Conservation (phyloP, 1,140 invertebrate genomes). For the Aporrectodea caliginosa region DNA sequence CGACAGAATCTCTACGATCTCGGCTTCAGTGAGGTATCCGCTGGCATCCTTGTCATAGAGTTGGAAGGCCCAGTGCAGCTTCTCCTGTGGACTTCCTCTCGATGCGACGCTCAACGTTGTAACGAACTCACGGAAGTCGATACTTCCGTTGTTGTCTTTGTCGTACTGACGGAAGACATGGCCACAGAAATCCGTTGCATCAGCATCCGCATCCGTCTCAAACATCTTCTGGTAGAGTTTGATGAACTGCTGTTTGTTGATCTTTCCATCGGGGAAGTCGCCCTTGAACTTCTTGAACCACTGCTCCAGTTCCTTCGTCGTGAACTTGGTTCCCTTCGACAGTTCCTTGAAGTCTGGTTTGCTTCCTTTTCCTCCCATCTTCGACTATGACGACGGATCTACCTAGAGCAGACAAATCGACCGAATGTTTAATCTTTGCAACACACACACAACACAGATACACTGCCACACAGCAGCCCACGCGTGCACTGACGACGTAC, state of each 20-base stretch:
- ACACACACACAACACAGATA: neutral
- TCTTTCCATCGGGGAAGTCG: conserved; percentile 24
- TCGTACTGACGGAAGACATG: conserved; percentile 98
- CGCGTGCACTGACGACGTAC: neutral
- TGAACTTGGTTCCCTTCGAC: conserved; percentile 28
- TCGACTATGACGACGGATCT: neutral
- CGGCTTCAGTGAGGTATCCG: conserved; percentile 71
- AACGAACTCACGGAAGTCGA: conserved; percentile 95
- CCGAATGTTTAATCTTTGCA: neutral
- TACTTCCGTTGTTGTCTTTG: conserved; percentile 92
- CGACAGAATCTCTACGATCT: conserved; percentile 42
- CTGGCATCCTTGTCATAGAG: conserved; percentile 86
- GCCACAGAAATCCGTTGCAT: conserved; percentile 97
- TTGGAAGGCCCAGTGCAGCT: conserved; percentile 84
- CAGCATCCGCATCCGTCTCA: conserved; percentile 63
- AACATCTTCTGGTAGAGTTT: conserved; percentile 23
- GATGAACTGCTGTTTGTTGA: conserved; percentile 15
- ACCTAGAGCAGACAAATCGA: neutral
- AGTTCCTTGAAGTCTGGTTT: conserved; percentile 24
- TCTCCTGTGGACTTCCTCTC: conserved; percentile 65
- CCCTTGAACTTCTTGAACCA: conserved; percentile 29
- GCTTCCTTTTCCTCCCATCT: conserved; percentile 6
- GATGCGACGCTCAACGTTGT: conserved; percentile 86
- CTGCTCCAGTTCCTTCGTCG: conserved; percentile 24
- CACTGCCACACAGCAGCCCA: neutral